Evolutionary conservation across 2,888 invertebrate species (phyloP).

Genomic region (Cerceris rybyensis): DNA sequence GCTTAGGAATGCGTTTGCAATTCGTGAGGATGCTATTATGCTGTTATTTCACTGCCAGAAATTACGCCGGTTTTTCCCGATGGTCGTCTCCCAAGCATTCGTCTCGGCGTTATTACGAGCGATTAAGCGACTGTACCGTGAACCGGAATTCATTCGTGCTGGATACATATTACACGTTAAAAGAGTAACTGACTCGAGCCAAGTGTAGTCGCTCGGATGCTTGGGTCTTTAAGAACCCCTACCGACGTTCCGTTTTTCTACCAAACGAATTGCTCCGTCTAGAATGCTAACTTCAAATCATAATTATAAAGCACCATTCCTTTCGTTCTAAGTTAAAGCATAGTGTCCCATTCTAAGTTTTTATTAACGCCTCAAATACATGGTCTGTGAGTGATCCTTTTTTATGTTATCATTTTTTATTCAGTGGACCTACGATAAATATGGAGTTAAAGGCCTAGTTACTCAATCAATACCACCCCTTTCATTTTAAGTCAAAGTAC

Average conservation of each 20-base stretch:
- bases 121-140: conserved; percentile 67
- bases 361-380: too few species aligned
- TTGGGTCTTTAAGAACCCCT: conserved; percentile 59
- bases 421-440: too few species aligned
- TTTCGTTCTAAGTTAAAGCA: too few species aligned
- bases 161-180: conserved; percentile 66
- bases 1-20: conserved; percentile 8
- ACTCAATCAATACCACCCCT: too few species aligned
- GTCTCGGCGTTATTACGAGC: conserved; percentile 71
- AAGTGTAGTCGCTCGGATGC: conserved; percentile 59
- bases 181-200: conserved; percentile 64
- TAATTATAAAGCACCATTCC: conserved; percentile 27
- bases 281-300: conserved; percentile 42
- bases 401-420: too few species aligned
- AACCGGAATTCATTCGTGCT: conserved; percentile 61
- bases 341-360: too few species aligned
- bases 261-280: conserved; percentile 49
- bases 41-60: conserved; percentile 56
- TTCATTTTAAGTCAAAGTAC: too few species aligned
- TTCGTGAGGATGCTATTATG: conserved; percentile 44
- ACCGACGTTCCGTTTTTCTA: conserved; percentile 42
- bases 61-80: conserved; percentile 61
- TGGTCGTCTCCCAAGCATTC: conserved; percentile 61
- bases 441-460: too few species aligned
- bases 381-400: too few species aligned